A percentile compares a stretch with the other conserved stretches of the same genome.
Conservation (phyloP, 2,888 invertebrate genomes). For the Psococerastis gibbosa region DNA sequence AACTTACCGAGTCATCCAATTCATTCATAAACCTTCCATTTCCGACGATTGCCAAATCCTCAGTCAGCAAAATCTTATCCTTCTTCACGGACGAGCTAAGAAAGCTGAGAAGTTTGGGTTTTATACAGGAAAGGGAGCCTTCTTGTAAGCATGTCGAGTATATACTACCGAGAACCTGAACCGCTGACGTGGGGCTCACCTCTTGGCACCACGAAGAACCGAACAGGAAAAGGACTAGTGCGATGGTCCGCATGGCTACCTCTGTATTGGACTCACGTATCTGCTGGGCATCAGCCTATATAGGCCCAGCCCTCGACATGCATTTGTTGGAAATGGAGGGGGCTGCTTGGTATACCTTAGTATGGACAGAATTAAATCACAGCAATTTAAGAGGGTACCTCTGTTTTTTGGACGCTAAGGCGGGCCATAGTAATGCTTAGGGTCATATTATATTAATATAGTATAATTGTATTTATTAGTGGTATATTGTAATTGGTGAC, state of each 20-base stretch:
- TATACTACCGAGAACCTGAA: slow-evolving; percentile 1
- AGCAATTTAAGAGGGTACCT: too few species aligned
- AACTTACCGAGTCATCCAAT: slow-evolving; percentile 1
- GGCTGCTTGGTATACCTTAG: too few species aligned
- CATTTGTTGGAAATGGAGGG: too few species aligned
- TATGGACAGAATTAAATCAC: too few species aligned
- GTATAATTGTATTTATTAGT: too few species aligned
- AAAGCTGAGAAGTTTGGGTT: slow-evolving; percentile 60
- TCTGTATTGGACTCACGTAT: not conserved
- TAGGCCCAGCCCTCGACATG: too few species aligned
- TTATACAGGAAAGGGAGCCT: slow-evolving; percentile 51
- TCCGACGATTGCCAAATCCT: slow-evolving; percentile 52
- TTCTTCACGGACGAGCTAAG: slow-evolving; percentile 28
- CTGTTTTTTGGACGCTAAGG: too few species aligned
- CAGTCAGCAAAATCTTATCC: slow-evolving; percentile 27
- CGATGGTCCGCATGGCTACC: not conserved
- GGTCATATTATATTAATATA: too few species aligned
- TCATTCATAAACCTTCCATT: slow-evolving; percentile 25
- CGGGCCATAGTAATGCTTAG: too few species aligned
- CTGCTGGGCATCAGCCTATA: too few species aligned
- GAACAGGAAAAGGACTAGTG: not conserved
- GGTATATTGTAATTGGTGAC: too few species aligned
- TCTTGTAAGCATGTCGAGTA: slow-evolving; percentile 47
- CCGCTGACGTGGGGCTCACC: not conserved
- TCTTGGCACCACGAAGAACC: not conserved